Evolutionary conservation across 2,113 vertebrate species (phyloP), one percentile per base, ranked within the genome.

Genomic region (Natator depressus): DNA sequence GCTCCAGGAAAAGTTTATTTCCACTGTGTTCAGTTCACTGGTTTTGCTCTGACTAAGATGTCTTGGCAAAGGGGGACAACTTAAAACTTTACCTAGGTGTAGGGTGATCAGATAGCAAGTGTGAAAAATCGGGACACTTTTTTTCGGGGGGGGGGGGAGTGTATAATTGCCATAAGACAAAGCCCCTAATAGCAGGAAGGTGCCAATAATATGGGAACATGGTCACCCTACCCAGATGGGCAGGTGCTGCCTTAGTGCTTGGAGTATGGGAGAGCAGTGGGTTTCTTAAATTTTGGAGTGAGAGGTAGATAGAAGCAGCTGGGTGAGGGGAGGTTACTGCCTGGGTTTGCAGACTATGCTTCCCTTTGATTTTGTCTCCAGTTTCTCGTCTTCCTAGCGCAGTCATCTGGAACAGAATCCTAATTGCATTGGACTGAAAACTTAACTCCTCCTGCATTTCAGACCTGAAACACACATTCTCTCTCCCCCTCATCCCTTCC

Each of bases 401-500:
- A 80, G 72, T 55, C n/a, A 49, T 4, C 55, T 69, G 31, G 57
- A 80, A 47, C 10, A n/a, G 82, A 72, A 82, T 75, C 47, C 35
- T 51, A 82, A 82, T 83, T n/a, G 38, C 50, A n/a, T n/a, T 47
- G 88, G 46, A 54, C 54, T 31, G 47, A 49, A 42, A 82, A 24
- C 62, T 10, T 42, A 29, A 27, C 49, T 49, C 50, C 79, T 11
- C 14, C 16, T 29, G 49, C 50, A 38, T 86, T 82, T 87, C 59
- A 49, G 51, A 75, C 35, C 35, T 46, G 62, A 54, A 51, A 46
- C 31, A 42, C 17, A 31, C 25, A 19, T 89, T 29, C 76, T 17
- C 57, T 85, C 89, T 92, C 90, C 75, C 89, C 90, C 25, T 87
- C 90, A 81, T 91, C 86, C 88, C 38, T 80, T 65, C 86, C 85